phyloP scores from a whole-genome alignment of 2,797 vertebrate genomes.

The Chanos chanos region DNA sequence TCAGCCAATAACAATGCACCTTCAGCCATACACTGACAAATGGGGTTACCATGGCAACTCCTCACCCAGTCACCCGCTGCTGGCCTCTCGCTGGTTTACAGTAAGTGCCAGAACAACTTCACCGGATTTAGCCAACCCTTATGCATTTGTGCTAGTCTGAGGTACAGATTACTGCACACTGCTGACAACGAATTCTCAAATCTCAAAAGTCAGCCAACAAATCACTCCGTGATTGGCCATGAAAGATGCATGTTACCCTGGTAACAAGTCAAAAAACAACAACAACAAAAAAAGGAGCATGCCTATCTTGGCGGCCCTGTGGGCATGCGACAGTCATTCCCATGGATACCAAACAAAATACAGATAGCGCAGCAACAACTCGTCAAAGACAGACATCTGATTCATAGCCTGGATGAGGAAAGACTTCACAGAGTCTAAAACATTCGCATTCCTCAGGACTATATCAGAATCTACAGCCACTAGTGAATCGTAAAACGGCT shows the following conservation, averaged over 20 bases:
- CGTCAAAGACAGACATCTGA: no score
- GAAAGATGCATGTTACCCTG: neutral
- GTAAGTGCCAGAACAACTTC: conserved; percentile 32
- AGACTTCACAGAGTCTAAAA: neutral
- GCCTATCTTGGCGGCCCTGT: no score
- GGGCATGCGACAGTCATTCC: no score
- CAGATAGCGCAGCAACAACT: no score
- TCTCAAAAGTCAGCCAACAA: neutral
- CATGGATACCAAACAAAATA: no score
- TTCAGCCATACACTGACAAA: no score
- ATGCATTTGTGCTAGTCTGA: neutral
- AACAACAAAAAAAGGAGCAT: no score
- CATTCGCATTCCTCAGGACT: no score
- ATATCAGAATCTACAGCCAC: no score
- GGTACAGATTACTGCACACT: no score
- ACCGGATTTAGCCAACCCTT: conserved; percentile 35
- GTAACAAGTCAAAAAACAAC: neutral
- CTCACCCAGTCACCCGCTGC: conserved; percentile 44
- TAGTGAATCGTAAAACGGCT: neutral
- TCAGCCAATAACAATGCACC: neutral
- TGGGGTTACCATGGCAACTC: conserved; percentile 59
- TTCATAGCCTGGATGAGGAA: no score
- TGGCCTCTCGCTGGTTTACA: conserved; percentile 33
- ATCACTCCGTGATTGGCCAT: neutral
- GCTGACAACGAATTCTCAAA: no score